Percentiles rank a stretch among this genome's conserved stretches.
phyloP scores from a whole-genome alignment of 2,113 vertebrate species.

The Eolophus roseicapilla region DNA sequence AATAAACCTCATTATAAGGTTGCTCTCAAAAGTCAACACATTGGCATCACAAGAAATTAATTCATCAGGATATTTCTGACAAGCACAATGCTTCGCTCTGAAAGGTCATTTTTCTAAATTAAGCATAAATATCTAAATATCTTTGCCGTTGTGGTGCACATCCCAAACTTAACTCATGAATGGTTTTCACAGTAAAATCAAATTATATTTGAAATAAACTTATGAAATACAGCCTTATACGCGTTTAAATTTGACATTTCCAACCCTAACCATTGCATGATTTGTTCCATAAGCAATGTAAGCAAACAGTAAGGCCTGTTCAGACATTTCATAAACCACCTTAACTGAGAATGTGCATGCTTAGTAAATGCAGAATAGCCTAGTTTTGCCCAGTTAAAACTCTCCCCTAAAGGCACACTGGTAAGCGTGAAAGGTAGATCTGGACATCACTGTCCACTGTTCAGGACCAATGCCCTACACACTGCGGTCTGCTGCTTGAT shows the following conservation, averaged over 20 bases:
- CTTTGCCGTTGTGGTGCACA: not conserved
- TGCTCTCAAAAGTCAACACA: slow-evolving; percentile 30
- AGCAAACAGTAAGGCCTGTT: not conserved
- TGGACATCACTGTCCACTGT: not conserved
- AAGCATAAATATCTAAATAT: slow-evolving; percentile 44
- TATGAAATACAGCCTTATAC: not conserved
- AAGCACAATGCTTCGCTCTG: not conserved
- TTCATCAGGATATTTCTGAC: slow-evolving; percentile 55
- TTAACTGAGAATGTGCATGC: not conserved
- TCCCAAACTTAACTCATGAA: slow-evolving; percentile 1
- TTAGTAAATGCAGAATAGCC: not conserved
- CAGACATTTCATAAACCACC: not conserved
- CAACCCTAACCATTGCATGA: not conserved
- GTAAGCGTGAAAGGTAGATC: not conserved
- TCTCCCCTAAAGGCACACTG: rapidly evolving
- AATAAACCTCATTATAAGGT: slow-evolving; percentile 50
- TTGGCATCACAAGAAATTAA: slow-evolving; percentile 39
- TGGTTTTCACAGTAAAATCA: not conserved
- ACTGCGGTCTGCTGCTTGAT: rapidly evolving
- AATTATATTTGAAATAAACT: not conserved
- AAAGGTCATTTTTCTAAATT: slow-evolving; percentile 64
- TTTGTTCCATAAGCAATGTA: not conserved
- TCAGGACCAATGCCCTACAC: rapidly evolving
- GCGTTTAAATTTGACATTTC: not conserved
- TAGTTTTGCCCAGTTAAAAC: not conserved